Evolutionary conservation across 2,888 invertebrate genomes (phyloP).

Genomic region (Eupithecia centaureata): DNA sequence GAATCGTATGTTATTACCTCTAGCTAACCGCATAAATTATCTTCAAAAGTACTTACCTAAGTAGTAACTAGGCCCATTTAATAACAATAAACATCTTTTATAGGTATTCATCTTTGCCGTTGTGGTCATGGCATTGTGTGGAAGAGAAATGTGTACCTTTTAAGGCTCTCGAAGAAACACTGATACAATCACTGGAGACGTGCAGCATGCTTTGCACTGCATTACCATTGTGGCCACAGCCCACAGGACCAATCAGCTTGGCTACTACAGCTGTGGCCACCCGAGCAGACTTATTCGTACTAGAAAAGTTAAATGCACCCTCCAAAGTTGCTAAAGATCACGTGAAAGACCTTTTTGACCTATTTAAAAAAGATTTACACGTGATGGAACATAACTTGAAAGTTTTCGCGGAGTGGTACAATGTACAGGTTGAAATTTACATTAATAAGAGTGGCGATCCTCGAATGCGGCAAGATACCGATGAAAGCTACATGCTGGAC

Average conservation of each 20-base stretch:
- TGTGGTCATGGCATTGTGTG: conserved; percentile 91
- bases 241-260: conserved; percentile 88
- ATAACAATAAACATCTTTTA: neutral
- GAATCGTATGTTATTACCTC: conserved; percentile 20
- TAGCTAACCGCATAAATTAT: neutral
- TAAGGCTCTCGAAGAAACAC: conserved; percentile 55
- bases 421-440: conserved; percentile 71
- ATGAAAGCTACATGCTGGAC: conserved; percentile 88
- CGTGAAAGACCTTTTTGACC: conserved; percentile 72
- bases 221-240: conserved; percentile 91
- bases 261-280: conserved; percentile 86
- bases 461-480: conserved; percentile 85
- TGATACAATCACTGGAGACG: conserved; percentile 85
- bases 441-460: conserved; percentile 78
- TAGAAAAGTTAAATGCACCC: conserved; percentile 65
- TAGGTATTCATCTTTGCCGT: conserved; percentile 53
- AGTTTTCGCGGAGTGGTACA: conserved; percentile 69
- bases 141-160: conserved; percentile 86
- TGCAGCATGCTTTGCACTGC: conserved; percentile 91
- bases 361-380: conserved; percentile 76
- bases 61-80: neutral
- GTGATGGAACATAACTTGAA: conserved; percentile 63
- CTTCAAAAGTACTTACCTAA: no score
- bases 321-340: conserved; percentile 60
- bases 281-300: conserved; percentile 78